Percentiles rank a stretch among this genome's conserved stretches.
Conservation (phyloP, 2,888 invertebrate genomes). For the Zele albiditarsus region DNA sequence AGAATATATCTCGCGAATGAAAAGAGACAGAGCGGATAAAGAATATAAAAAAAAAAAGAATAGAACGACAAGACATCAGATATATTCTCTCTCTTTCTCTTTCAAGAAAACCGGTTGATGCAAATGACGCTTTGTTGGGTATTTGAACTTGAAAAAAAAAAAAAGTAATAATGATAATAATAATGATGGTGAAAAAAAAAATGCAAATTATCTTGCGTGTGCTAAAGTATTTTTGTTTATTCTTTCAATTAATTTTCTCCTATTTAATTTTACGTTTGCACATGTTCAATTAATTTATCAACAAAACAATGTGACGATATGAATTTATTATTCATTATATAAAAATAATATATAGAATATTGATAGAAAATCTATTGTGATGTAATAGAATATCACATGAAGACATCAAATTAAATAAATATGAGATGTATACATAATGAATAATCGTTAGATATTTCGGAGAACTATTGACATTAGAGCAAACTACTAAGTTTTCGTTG, state of each 20-base stretch:
- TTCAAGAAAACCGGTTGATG: slow-evolving; percentile 37
- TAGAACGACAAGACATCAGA: slow-evolving; percentile 15
- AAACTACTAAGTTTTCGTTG: neutral
- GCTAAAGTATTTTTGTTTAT: neutral
- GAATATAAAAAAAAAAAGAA: slow-evolving; percentile 19
- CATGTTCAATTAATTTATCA: neutral
- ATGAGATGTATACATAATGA: no score
- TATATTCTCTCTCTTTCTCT: slow-evolving; percentile 6
- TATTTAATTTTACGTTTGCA: neutral
- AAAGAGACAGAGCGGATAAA: slow-evolving; percentile 21
- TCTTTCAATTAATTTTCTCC: neutral
- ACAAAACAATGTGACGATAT: neutral
- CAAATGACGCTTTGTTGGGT: slow-evolving; percentile 34
- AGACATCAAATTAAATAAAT: neutral
- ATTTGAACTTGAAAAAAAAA: slow-evolving; percentile 15
- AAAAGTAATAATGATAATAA: neutral
- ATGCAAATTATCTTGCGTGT: slow-evolving; percentile 4
- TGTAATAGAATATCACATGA: neutral
- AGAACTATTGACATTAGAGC: neutral
- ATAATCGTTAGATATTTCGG: no score
- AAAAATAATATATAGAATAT: neutral
- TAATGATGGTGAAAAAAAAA: neutral
- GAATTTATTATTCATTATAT: neutral
- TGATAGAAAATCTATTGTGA: neutral
- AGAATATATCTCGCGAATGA: slow-evolving; percentile 31